phyloP scores from a whole-genome alignment of 53 echinoderm and acorn worm species.

The Stichopus horrens region DNA sequence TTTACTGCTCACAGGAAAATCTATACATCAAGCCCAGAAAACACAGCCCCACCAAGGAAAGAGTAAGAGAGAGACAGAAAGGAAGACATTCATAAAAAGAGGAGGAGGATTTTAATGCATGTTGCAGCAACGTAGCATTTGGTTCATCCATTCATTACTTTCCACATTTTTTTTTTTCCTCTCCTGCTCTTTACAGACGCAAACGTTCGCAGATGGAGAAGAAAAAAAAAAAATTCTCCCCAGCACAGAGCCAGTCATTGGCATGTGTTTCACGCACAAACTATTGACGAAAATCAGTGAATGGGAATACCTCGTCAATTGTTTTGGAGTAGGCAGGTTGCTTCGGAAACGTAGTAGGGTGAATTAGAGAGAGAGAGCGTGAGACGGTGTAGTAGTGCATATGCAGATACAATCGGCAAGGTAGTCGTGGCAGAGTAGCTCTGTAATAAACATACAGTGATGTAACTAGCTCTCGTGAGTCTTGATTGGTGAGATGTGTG shows the following conservation, averaged over 20 bases:
- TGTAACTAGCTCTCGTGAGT: neutral
- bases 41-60: constrained; percentile 11
- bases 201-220: neutral
- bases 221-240: neutral
- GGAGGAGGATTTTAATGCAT: neutral
- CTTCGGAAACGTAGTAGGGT: constrained; percentile 20
- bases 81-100: constrained; percentile 7
- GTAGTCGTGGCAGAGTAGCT: neutral
- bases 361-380: neutral
- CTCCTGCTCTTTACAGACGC: neutral
- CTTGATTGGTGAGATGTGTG: constrained; percentile 21
- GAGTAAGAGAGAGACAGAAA: neutral
- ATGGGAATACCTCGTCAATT: constrained; percentile 32
- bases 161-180: constrained; percentile 7
- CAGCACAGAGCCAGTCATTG: constrained; percentile 5
- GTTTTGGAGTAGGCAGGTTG: constrained; percentile 39
- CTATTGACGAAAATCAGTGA: constrained; percentile 43
- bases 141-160: constrained; percentile 42
- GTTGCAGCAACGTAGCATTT: constrained; percentile 22
- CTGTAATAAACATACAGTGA: constrained; percentile 24
- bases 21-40: neutral
- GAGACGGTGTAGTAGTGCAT: neutral
- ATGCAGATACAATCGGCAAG: constrained; percentile 12
- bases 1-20: neutral
- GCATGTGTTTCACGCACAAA: constrained; percentile 14